Conservation (phyloP, 1,140 invertebrate species). For the Frieseomelitta varia region DNA sequence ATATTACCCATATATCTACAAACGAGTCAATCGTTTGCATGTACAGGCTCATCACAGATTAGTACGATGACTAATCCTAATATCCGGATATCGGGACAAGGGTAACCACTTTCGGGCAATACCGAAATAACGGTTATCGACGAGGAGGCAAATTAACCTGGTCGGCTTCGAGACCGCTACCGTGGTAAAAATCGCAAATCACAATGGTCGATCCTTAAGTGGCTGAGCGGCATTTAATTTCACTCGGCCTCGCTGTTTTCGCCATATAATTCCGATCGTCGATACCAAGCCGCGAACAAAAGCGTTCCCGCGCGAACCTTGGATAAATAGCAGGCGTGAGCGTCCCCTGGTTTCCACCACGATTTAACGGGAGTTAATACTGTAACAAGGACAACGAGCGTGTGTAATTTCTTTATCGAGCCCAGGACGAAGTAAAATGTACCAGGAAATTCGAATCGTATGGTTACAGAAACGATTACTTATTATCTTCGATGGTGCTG, state of each 20-base stretch:
- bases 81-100: constrained; percentile 32
- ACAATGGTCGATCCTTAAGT: constrained; percentile 60
- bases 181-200: constrained; percentile 57
- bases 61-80: constrained; percentile 43
- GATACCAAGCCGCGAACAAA: constrained; percentile 36
- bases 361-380: constrained; percentile 31
- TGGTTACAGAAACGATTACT: not conserved
- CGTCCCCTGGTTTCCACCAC: not conserved
- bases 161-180: constrained; percentile 42
- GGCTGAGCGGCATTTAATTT: constrained; percentile 59
- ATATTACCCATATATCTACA: not conserved
- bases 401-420: constrained; percentile 28
- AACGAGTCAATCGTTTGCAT: not conserved
- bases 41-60: constrained; percentile 23
- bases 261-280: constrained; percentile 39
- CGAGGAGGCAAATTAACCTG: constrained; percentile 56
- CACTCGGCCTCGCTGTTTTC: constrained; percentile 40
- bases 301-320: constrained; percentile 19
- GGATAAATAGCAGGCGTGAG: constrained; percentile 17
- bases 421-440: not conserved
- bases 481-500: not conserved
- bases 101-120: constrained; percentile 50
- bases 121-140: constrained; percentile 60
- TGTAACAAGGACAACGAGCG: constrained; percentile 17
- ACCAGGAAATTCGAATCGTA: not conserved